Base-by-base conservation (phyloP, 2,888 invertebrate species). In the Hirtodrosophila confusa region DNA sequence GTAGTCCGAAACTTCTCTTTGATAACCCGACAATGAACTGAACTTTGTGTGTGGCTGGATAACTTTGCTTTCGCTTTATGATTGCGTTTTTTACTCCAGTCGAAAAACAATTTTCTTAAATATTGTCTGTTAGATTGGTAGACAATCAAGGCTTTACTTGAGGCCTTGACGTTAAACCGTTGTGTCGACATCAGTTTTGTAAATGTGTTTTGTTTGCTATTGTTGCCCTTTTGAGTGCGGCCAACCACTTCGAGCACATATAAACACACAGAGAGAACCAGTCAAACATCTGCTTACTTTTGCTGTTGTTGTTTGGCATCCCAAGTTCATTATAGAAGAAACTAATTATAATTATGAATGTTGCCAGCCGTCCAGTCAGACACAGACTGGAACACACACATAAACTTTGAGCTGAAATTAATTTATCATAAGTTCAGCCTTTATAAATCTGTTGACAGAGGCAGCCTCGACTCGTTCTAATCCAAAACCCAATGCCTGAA, bases 321-420 rank as follows among this genome's bases (percentile, higher is more conserved):
- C 35, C 29, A 70, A 75, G 66, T 75, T 69, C 65, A 75, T 78
- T 66, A 74, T 63, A 64, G 63, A 69, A 51, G 60, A 57, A 63
- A 66, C 60, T 49, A 61, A 63, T 41, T 31, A 31, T 49, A 61
- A 63, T 41, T 31, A 31, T 31, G 57, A 61, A 55, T 27, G 43
- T 40, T 54, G 31, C 47, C 47, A 31, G 31, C 50, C 29, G 29
- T 9, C 31, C 24, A 24, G 44, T 11, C 12, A 55, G 31, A 44
- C 17, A 27, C 39, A 33, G 17, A 8, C 55, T 51, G 54, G 36
- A 31, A 48, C 33, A 48, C 40, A 56, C 47, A 33, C 11, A 37
- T 49, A 45, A 67, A 76, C 57, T 69, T 69, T 55, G 41, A 47
- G 51, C 23, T 51, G 36, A 61, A 56, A 56, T 53, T 47, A 60